Evolutionary conservation across 35 echinoderm and acorn worm species (phyloP).

Genomic region (Nesometra sesokonis): DNA sequence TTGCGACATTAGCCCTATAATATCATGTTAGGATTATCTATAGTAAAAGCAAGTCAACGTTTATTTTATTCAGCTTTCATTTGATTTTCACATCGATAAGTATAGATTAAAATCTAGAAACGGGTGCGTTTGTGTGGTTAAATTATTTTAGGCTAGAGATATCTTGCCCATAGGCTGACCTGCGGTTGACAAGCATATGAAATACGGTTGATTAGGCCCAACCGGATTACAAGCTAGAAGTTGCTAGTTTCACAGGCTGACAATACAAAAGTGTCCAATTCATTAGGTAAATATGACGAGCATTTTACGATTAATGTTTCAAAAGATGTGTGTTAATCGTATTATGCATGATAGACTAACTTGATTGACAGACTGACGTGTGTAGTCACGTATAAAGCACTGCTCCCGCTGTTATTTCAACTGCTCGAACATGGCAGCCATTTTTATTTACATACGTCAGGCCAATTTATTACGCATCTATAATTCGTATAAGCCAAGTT

Average conservation of each 20-base stretch:
- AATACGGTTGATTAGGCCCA: background rate
- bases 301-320: slow-evolving; percentile 1
- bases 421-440: background rate
- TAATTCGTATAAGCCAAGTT: too few relatives aligned
- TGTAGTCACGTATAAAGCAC: background rate
- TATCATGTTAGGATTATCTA: too few relatives aligned
- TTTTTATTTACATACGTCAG: background rate
- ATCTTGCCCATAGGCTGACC: background rate
- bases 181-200: background rate
- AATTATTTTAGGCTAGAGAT: background rate
- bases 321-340: background rate
- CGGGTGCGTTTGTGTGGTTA: background rate
- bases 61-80: too few relatives aligned
- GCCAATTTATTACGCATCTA: too few relatives aligned
- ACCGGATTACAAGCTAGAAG: background rate
- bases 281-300: background rate
- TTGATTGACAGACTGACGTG: background rate
- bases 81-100: too few relatives aligned
- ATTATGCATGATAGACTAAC: background rate
- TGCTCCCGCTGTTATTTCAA: background rate
- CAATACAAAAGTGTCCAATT: background rate
- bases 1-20: too few relatives aligned
- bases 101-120: too few relatives aligned
- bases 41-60: too few relatives aligned
- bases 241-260: background rate